Evolutionary conservation across 2,797 vertebrate species (phyloP), one percentile per base, ranked within the genome.

Genomic region (Ataeniobius toweri): DNA sequence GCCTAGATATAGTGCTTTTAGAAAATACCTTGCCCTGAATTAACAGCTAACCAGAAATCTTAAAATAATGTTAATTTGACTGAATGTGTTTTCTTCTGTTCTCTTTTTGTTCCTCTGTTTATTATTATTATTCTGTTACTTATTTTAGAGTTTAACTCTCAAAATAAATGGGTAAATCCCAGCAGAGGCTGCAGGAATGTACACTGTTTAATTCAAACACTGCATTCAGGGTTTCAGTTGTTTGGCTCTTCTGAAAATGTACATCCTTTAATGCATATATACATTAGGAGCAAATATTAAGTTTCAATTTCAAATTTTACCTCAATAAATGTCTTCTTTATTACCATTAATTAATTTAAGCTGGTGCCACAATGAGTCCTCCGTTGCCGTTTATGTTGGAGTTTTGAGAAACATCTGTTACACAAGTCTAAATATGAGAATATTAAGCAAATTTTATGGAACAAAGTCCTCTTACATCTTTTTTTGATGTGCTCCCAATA

Each of bases 1-100:
- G 58, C 79, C 65, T 41, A 6, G 73, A 77, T 71, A 68, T 46
- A 59, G 68, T 39, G 53, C 26, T 69, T 65, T 79, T 82, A 63
- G 9, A 24, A 31, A 22, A 20, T 59, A 67, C 55, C 50, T 51
- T 48, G 53, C 79, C 20, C 56, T 69, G 2, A 85, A 76, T 56
- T 74, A 75, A 74, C 59, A 46, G 71, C 41, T 12, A 50, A 48
- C 44, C 48, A 71, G 10, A 80, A 68, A 69, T 56, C 5, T 44
- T 6, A 28, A 74, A 41, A 31, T 18, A 31, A 16, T 51, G 74
- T 69, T 65, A 31, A 79, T 56, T 73, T 51, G 56, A 31, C 36
- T 2, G 2, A 77, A 65, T 79, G 48, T 14, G 36, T 24, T 41
- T 26, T 58, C 56, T 58, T 58, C 26, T 58, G 56, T 58, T 46